phyloP scores from a whole-genome alignment of 2,888 invertebrate species.

The Epirrhoe alternata region DNA sequence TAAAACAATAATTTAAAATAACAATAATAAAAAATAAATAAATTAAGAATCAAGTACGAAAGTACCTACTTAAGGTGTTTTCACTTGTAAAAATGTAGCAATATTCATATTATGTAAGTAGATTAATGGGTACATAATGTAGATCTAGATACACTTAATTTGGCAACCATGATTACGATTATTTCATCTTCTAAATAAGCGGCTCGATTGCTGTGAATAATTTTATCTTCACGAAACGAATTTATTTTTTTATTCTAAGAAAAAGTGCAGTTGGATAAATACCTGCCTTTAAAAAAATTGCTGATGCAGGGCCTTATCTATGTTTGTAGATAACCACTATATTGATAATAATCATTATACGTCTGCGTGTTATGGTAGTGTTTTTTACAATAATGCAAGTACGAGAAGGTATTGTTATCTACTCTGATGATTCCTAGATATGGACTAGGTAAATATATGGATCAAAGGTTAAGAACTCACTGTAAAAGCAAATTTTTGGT shows the following conservation, averaged over 20 bases:
- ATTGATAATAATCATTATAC: neutral
- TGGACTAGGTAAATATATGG: neutral
- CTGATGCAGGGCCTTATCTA: neutral
- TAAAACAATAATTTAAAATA: too few species aligned
- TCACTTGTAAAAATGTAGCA: neutral
- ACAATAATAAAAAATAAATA: too few species aligned
- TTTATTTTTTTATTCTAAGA: neutral
- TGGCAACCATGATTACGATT: neutral
- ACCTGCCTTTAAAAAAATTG: neutral
- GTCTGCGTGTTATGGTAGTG: neutral
- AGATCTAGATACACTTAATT: too few species aligned
- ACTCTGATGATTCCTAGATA: neutral
- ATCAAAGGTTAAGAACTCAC: too few species aligned
- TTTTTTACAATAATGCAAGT: neutral
- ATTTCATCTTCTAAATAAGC: neutral
- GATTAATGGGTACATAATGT: neutral
- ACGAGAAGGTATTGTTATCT: neutral
- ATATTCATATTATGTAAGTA: neutral
- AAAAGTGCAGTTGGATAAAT: neutral
- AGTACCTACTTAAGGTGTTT: too few species aligned
- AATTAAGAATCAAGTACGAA: too few species aligned
- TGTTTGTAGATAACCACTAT: neutral
- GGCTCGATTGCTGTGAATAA: neutral
- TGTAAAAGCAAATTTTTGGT: too few species aligned
- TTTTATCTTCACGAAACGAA: too few species aligned